Evolutionary conservation across 2,888 invertebrate species (phyloP), one percentile per base, ranked within the genome.

Genomic region (Ommatoiulus sabulosus): DNA sequence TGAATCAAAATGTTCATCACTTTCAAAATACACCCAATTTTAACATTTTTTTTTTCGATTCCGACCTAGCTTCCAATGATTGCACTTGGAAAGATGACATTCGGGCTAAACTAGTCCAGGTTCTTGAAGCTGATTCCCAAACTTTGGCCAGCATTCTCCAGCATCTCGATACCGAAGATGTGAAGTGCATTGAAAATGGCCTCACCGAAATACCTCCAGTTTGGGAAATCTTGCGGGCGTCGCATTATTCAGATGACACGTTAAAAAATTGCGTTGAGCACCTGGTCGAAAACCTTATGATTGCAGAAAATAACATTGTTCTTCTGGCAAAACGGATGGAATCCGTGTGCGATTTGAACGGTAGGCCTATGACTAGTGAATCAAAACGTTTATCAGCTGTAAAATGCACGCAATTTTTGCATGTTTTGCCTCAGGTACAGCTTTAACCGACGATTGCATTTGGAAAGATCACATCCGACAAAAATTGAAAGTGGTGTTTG

Each of bases 221-320:
- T 63, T 63, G 63, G 63, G 63, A 63, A 63, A 63, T 63, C 6
- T 63, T 63, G 63, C 1, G 17, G 63, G n/a, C 63, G n/a, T 63
- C 63, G 3, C 6, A n/a, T 20, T 17, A 63, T 63, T 63, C 63
- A 6, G 63, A 63, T n/a, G 63, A 63, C 0, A 4, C n/a, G 17
- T 63, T 63, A 5, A 7, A 87, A 2, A n/a, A n/a, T 8, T 87
- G 48, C 20, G 87, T 48, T 12, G 57, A 63, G 20, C 87, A 52
- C 24, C 52, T 87, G 7, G 87, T 48, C 43, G 87, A 87, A 87
- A 63, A 57, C 72, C 52, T 48, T 15, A 63, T 20, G 24, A n/a
- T 44, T 43, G 87, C 57, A 17, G 63, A 87, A 48, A 87, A 87
- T 1, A 52, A 87, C 44, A 44, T 17, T 20, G 20, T 12, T 87